Evolutionary conservation across 35 echinoderm and acorn worm species (phyloP).

Genomic region (Chiridota heheva): DNA sequence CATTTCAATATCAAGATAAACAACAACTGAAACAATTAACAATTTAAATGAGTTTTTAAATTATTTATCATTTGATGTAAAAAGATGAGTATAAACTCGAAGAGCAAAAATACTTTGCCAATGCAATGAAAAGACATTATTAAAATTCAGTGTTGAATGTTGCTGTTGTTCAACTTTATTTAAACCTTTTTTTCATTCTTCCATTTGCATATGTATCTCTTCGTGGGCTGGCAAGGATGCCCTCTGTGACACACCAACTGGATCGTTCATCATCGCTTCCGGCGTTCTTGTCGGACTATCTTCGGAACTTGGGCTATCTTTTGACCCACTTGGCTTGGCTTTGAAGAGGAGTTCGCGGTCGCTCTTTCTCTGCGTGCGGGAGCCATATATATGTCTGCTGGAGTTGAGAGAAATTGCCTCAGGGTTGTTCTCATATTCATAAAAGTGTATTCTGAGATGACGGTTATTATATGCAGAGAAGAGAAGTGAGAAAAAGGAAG

Average conservation of each 20-base stretch:
- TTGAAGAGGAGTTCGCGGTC: slow-evolving; percentile 43
- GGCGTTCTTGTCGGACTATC: slow-evolving; percentile 34
- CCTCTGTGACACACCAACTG: slow-evolving; percentile 8
- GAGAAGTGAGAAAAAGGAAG: background rate
- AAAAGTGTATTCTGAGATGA: slow-evolving; percentile 27
- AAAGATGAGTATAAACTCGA: too few relatives aligned
- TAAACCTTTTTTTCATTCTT: slow-evolving; percentile 11
- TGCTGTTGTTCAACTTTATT: too few relatives aligned
- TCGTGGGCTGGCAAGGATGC: slow-evolving; percentile 21
- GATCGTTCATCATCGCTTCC: slow-evolving; percentile 23
- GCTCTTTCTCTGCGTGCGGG: slow-evolving; percentile 11
- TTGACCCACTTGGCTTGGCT: background rate
- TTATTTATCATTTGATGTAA: too few relatives aligned
- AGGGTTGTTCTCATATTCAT: slow-evolving; percentile 38
- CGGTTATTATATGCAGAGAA: background rate
- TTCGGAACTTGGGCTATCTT: slow-evolving; percentile 3
- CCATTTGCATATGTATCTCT: slow-evolving; percentile 9
- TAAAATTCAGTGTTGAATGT: too few relatives aligned
- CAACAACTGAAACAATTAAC: too few relatives aligned
- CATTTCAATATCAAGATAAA: too few relatives aligned
- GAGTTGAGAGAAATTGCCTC: slow-evolving; percentile 60
- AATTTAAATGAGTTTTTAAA: too few relatives aligned
- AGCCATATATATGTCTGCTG: slow-evolving; percentile 34
- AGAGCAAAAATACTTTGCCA: too few relatives aligned
- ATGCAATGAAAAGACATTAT: too few relatives aligned